These are phyloP conservation scores for Lissonota sp. DNA, from an alignment of 2,888 invertebrate species.

Conservation along the genomic window DNA sequence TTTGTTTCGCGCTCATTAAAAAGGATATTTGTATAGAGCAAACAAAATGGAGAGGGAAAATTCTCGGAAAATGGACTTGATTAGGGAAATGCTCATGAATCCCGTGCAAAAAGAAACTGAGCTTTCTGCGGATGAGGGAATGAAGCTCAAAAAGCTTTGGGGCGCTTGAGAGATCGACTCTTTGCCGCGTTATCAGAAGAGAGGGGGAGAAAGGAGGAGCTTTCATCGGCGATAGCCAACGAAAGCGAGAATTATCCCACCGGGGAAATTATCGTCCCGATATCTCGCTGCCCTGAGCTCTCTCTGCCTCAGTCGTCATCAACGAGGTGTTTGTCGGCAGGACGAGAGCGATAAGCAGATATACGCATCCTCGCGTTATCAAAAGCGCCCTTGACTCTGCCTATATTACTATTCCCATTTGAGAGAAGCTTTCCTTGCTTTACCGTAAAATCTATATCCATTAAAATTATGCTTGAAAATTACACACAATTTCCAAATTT, in stretches of 20 bases:
- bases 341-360: constrained; percentile 31
- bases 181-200: constrained; percentile 4
- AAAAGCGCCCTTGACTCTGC: neutral
- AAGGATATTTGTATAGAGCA: neutral
- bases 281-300: constrained; percentile 31
- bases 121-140: neutral
- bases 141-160: constrained; percentile 5
- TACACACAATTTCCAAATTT: too few relatives aligned
- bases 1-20: too few relatives aligned
- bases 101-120: neutral
- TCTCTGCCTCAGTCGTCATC: neutral
- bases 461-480: too few relatives aligned
- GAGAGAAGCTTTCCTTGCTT: neutral
- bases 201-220: neutral
- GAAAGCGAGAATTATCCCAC: constrained; percentile 49
- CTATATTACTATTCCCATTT: neutral
- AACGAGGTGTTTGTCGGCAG: constrained; percentile 47
- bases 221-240: constrained; percentile 42
- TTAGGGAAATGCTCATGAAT: constrained; percentile 1
- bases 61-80: neutral
- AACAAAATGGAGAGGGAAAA: neutral
- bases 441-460: neutral
- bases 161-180: neutral
- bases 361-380: neutral
- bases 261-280: constrained; percentile 56